A percentile compares a stretch with the other conserved stretches of the same genome.
These are phyloP conservation scores for Drosophila trapezifrons DNA, from an alignment of 1,140 invertebrate genomes.

Conservation along the genomic window DNA sequence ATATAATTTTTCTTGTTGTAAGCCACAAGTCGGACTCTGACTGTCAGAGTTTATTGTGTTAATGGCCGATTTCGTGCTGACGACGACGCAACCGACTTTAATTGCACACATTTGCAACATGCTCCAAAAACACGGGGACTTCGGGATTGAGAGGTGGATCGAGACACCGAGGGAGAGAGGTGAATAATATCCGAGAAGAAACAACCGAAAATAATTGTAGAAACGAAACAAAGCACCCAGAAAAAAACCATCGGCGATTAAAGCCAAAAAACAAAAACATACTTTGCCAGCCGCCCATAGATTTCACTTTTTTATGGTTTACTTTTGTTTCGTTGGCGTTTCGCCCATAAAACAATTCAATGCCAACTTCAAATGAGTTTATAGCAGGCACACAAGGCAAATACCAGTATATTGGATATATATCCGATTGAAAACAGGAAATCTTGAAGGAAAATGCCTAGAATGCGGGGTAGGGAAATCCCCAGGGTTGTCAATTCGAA, in stretches of 20 bases:
- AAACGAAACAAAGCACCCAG: slow-evolving; percentile 38
- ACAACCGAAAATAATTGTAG: slow-evolving; percentile 51
- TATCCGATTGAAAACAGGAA: slow-evolving; percentile 22
- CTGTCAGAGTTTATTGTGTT: slow-evolving; percentile 74
- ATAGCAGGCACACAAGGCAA: slow-evolving; percentile 41
- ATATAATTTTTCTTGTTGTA: slow-evolving; percentile 6
- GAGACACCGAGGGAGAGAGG: background rate
- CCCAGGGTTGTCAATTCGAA: background rate
- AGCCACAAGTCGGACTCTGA: slow-evolving; percentile 39
- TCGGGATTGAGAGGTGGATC: slow-evolving; percentile 1
- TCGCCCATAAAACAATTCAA: slow-evolving; percentile 64
- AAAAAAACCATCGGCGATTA: slow-evolving; percentile 35
- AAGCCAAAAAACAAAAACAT: slow-evolving; percentile 18
- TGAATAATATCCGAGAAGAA: slow-evolving; percentile 11
- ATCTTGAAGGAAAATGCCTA: background rate
- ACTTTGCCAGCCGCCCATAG: slow-evolving; percentile 39
- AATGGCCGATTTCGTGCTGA: slow-evolving; percentile 70
- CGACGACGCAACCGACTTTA: slow-evolving; percentile 59
- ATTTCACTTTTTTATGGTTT: slow-evolving; percentile 72
- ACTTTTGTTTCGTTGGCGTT: slow-evolving; percentile 55
- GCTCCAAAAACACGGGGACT: slow-evolving; percentile 32
- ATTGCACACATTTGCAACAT: slow-evolving; percentile 66
- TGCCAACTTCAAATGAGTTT: slow-evolving; percentile 64
- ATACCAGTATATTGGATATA: slow-evolving; percentile 8
- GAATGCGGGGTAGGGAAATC: background rate